Conservation (phyloP, 2,888 invertebrate genomes). For the Callyntrura sp. region DNA sequence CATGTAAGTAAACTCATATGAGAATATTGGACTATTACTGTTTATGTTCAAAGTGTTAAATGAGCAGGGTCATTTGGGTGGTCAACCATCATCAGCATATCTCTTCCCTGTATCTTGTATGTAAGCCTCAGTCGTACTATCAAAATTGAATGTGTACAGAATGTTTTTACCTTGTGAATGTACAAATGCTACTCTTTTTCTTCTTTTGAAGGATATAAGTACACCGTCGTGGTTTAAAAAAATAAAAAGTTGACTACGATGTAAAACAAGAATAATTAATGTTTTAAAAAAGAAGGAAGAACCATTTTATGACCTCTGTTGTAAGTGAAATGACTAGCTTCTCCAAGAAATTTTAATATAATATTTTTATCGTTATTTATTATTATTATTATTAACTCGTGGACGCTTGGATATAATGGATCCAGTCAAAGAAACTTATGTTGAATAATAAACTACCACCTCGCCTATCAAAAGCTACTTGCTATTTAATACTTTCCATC, state of each 20-base stretch:
- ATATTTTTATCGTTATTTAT: neutral
- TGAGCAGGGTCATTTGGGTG: slow-evolving; percentile 84
- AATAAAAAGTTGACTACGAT: too few relatives aligned
- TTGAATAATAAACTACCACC: too few relatives aligned
- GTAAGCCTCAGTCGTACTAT: slow-evolving; percentile 43
- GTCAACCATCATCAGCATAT: slow-evolving; percentile 84
- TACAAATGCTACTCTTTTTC: neutral
- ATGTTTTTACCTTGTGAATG: neutral
- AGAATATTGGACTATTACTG: slow-evolving; percentile 83
- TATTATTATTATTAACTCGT: slow-evolving; percentile 34
- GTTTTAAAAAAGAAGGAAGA: neutral
- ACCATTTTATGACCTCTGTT: too few relatives aligned
- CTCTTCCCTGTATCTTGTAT: slow-evolving; percentile 77
- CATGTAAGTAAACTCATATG: slow-evolving; percentile 84
- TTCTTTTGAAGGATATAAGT: neutral
- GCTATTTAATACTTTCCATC: too few relatives aligned
- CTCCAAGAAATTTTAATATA: slow-evolving; percentile 13
- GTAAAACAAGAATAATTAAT: too few relatives aligned
- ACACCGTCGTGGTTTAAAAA: too few relatives aligned
- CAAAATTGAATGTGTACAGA: slow-evolving; percentile 1
- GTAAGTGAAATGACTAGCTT: slow-evolving; percentile 15
- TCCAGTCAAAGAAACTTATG: too few relatives aligned
- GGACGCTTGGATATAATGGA: neutral
- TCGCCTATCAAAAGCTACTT: too few relatives aligned
- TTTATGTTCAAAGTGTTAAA: slow-evolving; percentile 84